Conservation (phyloP, 2,113 vertebrate genomes). For the Festucalex cinctus region DNA sequence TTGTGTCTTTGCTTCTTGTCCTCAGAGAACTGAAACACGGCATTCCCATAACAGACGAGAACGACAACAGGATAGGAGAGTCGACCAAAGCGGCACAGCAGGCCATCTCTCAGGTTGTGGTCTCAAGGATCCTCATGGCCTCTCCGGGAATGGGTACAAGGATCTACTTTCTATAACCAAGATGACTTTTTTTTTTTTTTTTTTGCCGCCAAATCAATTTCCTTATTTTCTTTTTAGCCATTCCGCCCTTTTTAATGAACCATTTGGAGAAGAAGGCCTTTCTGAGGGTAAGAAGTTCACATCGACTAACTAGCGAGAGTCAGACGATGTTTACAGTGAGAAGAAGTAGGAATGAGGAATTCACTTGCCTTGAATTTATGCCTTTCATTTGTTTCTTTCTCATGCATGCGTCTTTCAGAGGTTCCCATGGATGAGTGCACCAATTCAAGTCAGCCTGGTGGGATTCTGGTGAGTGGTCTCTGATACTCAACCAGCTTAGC, state of each 20-base stretch:
- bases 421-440: conserved; percentile 98
- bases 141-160: conserved; percentile 94
- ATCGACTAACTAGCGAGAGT: background rate
- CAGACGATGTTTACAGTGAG: conserved; percentile 5
- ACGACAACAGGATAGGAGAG: conserved; percentile 88
- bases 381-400: conserved; percentile 26
- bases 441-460: conserved; percentile 93
- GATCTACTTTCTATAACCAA: background rate
- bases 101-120: conserved; percentile 91
- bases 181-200: background rate
- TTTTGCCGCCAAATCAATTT: too few relatives aligned
- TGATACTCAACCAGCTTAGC: conserved; percentile 5
- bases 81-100: conserved; percentile 90
- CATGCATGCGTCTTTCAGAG: conserved; percentile 74
- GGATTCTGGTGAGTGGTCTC: conserved; percentile 89
- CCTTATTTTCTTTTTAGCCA: conserved; percentile 69
- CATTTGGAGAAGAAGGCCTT: conserved; percentile 95
- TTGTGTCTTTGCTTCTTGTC: conserved; percentile 10
- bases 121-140: conserved; percentile 97
- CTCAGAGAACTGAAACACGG: conserved; percentile 89
- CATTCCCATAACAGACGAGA: conserved; percentile 89
- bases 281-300: conserved; percentile 77
- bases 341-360: conserved; percentile 31
- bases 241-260: conserved; percentile 98
- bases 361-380: conserved; percentile 40